Evolutionary conservation across 2,113 vertebrate species (phyloP), one percentile per base, ranked within the genome.

Genomic region (Capra hircus): DNA sequence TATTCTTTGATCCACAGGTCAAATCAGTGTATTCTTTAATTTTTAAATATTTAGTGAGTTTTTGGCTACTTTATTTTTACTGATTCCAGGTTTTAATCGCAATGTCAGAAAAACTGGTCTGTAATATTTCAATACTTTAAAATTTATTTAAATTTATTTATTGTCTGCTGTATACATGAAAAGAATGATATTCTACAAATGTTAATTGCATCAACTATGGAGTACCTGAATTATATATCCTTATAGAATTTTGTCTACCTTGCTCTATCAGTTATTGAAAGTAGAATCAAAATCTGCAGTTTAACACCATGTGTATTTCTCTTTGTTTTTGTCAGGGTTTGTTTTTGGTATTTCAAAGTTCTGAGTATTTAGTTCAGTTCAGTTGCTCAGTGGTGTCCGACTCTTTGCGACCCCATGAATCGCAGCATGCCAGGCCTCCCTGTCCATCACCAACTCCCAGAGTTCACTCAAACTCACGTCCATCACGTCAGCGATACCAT

Each of bases 71-170:
- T 88, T 88, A 88, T 80, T 88, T 77, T 97, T 50, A 48, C 50
- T 25, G 14, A n/a, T 77, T 91, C 27, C 19, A 60, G 13, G 45
- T 88, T 77, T 80, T 33, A 82, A 40, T 62, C 74, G 7, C 3
- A 36, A 95, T 62, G 6, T 85, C 5, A 59, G 85, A 81, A 91
- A 81, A 95, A 82, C 30, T 33, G 3, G 27, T 81, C 45, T 74
- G 2, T 88, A 48, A 78, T 23, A 78, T 83, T 94, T 91, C 25
- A 78, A 15, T 87, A 81, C 28, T 85, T 96, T 93, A 25, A 93
- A 95, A 60, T 57, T 74, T 59, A 94, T 90, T 86, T 89, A 62
- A 6, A 53, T 50, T 71, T 71, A 55, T 28, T 88, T 2, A 43
- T 53, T 9, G 30, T 33, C 21, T 30, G 30, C 23, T 81, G 14